Evolutionary conservation across 2,888 invertebrate genomes (phyloP), one percentile per base, ranked within the genome.

Genomic region (Acanthosoma haemorrhoidale): DNA sequence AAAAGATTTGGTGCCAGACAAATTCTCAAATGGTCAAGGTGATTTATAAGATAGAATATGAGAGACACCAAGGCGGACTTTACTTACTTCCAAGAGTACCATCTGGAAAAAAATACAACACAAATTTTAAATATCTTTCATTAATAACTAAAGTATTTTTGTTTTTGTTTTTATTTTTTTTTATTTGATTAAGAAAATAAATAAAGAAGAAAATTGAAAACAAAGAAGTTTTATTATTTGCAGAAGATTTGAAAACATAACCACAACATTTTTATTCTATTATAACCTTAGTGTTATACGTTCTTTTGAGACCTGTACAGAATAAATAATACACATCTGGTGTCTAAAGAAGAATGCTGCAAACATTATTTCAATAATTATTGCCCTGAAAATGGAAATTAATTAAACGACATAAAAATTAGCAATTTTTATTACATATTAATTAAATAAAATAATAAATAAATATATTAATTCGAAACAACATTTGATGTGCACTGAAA

Each of bases 71-170:
- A 70, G 70, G 69, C 43, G 29, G 68, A 73, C 66, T 68, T 74
- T 73, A 74, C 74, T 74, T 74, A 74, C 74, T 73, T 72, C 73
- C 73, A 70, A 73, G 73, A 71, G 74, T 74, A 74, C 74, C 74
- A 74, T 74, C 74, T 74, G 74, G 57, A 72, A 73, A 74, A 67
- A 68, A 74, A 69, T 72, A 74, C 70, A 70, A 73, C 21, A 69
- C 51, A 61, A 36, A 66, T 39, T 60, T 60, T 60, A 60, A 60
- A 59, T 31, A 60, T 59, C 21, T 51, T 51, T 51, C 51, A 51
- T 51, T 25, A 51, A 25, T 51, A 25, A 51, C 29, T 25, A 51
- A 51, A 51, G 51, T n/a, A 51, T 51, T 51, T 51, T 51, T 51
- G 51, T 61, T 39, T 64, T 39, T 38, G 39, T 41, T 41, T 41